phyloP scores from a whole-genome alignment of 2,797 vertebrate species.

The Ptychobarbus kaznakovi region DNA sequence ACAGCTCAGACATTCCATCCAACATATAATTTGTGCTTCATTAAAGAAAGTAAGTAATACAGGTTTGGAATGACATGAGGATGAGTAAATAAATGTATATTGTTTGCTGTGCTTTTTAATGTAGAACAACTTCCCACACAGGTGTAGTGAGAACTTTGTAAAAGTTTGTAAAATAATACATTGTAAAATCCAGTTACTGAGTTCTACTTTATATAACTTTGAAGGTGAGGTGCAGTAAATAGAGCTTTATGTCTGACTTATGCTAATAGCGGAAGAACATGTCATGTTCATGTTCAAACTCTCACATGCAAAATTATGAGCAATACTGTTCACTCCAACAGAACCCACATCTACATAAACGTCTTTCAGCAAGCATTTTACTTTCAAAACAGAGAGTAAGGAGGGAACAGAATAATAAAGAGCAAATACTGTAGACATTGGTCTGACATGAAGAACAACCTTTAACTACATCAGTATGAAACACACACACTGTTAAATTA shows the following conservation, averaged over 20 bases:
- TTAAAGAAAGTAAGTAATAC: not conserved
- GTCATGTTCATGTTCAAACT: not conserved
- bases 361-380: conserved; percentile 6
- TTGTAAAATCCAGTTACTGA: not conserved
- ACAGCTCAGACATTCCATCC: not conserved
- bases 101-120: not conserved
- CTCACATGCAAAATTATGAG: not conserved
- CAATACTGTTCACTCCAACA: conserved; percentile 1
- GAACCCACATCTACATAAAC: conserved; percentile 33
- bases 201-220: not conserved
- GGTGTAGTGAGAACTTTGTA: not conserved
- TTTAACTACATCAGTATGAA: conserved; percentile 6
- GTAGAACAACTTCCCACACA: not conserved
- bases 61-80: not conserved
- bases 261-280: conserved; percentile 12
- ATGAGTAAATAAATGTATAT: not conserved
- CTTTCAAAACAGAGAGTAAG: conserved; percentile 34
- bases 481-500: conserved; percentile 5
- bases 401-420: conserved; percentile 47
- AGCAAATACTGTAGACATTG: conserved; percentile 30
- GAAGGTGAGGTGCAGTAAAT: not conserved
- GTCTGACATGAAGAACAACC: conserved; percentile 15
- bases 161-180: not conserved
- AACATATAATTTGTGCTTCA: not conserved
- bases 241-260: not conserved